Conservation (phyloP, 2,797 vertebrate species). For the Rousettus madagascariensis region DNA sequence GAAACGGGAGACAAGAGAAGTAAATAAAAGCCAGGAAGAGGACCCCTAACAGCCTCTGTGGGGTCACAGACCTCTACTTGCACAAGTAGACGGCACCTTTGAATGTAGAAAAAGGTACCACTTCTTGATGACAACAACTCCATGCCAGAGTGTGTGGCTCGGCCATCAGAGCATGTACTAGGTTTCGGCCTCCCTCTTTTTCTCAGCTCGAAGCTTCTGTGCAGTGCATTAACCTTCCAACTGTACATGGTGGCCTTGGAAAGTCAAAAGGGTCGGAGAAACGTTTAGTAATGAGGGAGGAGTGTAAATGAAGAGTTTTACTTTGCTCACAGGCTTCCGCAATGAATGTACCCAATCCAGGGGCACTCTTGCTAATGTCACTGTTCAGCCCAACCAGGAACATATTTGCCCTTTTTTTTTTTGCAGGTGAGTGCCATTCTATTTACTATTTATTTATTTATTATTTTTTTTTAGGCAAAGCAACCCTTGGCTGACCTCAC, state of each 20-base stretch:
- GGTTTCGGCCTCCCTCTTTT: background rate
- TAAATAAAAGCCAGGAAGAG: background rate
- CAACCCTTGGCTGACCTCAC: too few species aligned
- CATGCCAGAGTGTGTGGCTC: background rate
- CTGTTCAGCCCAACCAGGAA: background rate
- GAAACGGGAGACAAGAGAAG: background rate
- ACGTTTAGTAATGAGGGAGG: background rate
- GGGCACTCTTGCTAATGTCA: background rate
- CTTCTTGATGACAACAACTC: background rate
- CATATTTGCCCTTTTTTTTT: background rate
- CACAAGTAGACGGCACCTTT: background rate
- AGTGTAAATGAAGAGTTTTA: background rate
- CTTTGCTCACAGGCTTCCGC: background rate
- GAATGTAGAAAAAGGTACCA: background rate
- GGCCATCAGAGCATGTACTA: background rate
- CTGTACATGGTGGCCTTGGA: background rate
- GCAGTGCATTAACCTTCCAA: background rate
- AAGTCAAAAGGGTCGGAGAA: background rate
- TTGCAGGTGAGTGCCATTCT: background rate
- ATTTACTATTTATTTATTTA: background rate
- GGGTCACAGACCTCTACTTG: background rate
- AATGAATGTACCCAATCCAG: background rate
- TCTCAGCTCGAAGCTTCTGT: background rate
- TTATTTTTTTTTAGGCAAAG: too few species aligned
- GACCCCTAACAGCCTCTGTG: background rate